Evolutionary conservation across 2,113 vertebrate species (phyloP), one percentile per base, ranked within the genome.

Genomic region (Corvus moneduloides): DNA sequence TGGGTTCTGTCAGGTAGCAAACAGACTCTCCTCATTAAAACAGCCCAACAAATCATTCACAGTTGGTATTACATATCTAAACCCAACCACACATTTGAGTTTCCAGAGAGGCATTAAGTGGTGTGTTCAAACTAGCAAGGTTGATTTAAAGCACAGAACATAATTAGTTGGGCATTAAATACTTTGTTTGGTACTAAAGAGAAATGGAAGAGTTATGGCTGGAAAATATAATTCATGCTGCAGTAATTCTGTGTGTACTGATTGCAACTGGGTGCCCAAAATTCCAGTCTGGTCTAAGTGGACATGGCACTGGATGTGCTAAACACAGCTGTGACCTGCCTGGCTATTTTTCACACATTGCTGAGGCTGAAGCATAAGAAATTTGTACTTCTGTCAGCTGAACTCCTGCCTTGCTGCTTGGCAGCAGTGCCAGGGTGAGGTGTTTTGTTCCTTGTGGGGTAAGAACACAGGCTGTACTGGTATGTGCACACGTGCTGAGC

Each of bases 191-290:
- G 87, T 54, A 83, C 62, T 89, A 94, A 94, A 24, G 26, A 89
- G 59, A 90, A 83, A 71, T 17, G 64, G 51, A 52, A 56, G 90
- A 78, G 20, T 84, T 89, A 92, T 72, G 52, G 41, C 69, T 72
- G 93, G 96, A 94, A 94, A 95, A 95, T 86, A 54, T 56, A 86
- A 72, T 85, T 95, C 93, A 94, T 18, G 32, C 80, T 82, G 58
- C 58, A 87, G 73, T 64, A 64, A 81, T 55, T 84, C 75, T 54
- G 37, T 24, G 58, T 39, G n/a, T 41, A 54, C 66, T 54, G 6
- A 56, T 82, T 84, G 41, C 55, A 91, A 56, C 59, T 5, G 26
- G 33, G 32, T 75, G 77, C 76, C 49, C 82, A 33, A 54, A 75
- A 87, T 89, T 56, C 66, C 80, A 71, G 76, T 12, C 76, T 89